A percentile compares a stretch with the other conserved stretches of the same genome.
These are phyloP conservation scores for Scylla paramamosain DNA, from an alignment of 1,140 invertebrate genomes.

Conservation along the genomic window DNA sequence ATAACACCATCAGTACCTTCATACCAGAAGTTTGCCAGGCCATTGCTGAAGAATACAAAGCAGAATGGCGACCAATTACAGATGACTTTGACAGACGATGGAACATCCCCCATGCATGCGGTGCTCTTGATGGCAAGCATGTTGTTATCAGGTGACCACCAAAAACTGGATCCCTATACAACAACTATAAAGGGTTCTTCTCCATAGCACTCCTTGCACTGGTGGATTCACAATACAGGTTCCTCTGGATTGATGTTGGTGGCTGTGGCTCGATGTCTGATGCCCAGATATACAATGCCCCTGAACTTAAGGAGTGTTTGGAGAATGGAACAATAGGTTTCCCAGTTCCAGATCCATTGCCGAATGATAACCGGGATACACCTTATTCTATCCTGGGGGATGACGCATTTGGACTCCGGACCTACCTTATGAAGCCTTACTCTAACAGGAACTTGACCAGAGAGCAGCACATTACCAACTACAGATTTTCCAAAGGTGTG, in stretches of 20 bases:
- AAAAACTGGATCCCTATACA: conserved; percentile 1
- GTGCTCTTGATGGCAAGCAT: conserved; percentile 49
- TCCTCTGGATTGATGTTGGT: conserved; percentile 34
- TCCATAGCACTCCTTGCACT: conserved; percentile 5
- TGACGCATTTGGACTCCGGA: neutral
- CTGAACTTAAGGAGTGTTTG: conserved; percentile 25
- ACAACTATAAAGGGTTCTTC: conserved; percentile 38
- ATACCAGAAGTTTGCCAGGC: neutral
- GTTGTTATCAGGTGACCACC: neutral
- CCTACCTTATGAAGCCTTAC: conserved; percentile 18
- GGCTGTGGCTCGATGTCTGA: neutral
- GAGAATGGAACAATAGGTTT: neutral
- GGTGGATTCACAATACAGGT: conserved; percentile 25
- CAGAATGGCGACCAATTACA: neutral
- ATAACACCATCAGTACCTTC: neutral
- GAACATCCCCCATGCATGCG: conserved; percentile 44
- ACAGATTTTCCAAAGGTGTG: neutral
- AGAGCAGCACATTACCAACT: neutral
- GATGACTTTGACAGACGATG: conserved; percentile 11
- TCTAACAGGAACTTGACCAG: neutral
- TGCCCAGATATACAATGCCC: conserved; percentile 15
- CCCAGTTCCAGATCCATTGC: neutral
- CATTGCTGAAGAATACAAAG: neutral
- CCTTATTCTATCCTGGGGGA: conserved; percentile 35
- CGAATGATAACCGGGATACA: conserved; percentile 14